A percentile compares a stretch with the other conserved stretches of the same genome.
phyloP scores from a whole-genome alignment of 2,113 vertebrate genomes.

The Mirza zaza region DNA sequence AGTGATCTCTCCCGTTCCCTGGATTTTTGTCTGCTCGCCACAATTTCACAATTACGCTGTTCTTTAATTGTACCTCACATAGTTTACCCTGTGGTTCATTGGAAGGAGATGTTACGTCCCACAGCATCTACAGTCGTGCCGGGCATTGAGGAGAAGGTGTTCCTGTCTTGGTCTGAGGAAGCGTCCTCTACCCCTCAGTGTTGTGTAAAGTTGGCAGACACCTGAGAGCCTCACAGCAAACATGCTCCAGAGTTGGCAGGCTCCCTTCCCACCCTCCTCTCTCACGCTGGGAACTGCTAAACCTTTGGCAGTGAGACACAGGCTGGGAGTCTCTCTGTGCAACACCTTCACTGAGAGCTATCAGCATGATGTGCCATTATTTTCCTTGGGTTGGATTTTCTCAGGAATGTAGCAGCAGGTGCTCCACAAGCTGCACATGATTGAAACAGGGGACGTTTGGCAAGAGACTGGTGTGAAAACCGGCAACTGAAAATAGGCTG shows the following conservation, averaged over 20 bases:
- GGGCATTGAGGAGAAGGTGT: background rate
- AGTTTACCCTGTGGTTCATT: background rate
- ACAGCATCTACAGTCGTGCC: background rate
- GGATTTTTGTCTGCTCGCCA: background rate
- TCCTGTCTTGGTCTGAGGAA: slow-evolving; percentile 1
- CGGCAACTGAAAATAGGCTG: slow-evolving; percentile 12
- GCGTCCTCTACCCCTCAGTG: background rate
- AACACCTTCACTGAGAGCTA: background rate
- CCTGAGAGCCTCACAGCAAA: background rate
- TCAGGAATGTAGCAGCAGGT: slow-evolving; percentile 36
- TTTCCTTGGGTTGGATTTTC: slow-evolving; percentile 32
- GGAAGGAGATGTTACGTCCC: background rate
- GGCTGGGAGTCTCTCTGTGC: slow-evolving; percentile 12
- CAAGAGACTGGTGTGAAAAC: slow-evolving; percentile 46
- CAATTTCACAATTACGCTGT: background rate
- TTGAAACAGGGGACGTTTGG: background rate
- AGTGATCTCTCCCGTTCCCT: background rate
- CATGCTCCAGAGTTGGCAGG: background rate
- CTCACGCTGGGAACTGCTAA: background rate
- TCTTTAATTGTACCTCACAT: background rate
- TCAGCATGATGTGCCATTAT: slow-evolving; percentile 4
- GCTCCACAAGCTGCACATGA: background rate
- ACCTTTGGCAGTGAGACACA: background rate
- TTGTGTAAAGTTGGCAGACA: background rate
- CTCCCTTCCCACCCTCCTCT: background rate